phyloP scores from a whole-genome alignment of 2,888 invertebrate genomes.

The Plusia festucae region DNA sequence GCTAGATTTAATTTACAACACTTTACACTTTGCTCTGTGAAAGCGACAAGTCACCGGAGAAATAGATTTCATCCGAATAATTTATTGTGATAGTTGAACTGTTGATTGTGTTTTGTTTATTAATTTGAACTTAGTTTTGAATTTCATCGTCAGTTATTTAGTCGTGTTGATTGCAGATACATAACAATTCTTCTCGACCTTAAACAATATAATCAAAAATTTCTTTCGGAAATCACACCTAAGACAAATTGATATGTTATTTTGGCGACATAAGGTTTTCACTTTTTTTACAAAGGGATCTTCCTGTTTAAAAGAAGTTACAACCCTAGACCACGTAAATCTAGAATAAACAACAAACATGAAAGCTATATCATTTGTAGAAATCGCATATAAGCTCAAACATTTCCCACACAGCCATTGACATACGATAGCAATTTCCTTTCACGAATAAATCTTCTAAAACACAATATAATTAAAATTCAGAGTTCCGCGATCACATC shows the following conservation, averaged over 20 bases:
- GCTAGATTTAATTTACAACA: slow-evolving; percentile 4
- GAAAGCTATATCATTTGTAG: too few species aligned
- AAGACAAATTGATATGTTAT: too few species aligned
- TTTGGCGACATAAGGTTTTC: too few species aligned
- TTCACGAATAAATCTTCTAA: not conserved
- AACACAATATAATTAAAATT: slow-evolving; percentile 8
- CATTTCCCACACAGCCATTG: not conserved
- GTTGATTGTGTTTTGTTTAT: slow-evolving; percentile 20
- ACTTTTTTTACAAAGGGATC: too few species aligned
- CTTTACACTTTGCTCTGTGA: slow-evolving; percentile 48
- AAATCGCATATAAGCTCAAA: too few species aligned
- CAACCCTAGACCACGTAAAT: too few species aligned
- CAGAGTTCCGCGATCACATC: slow-evolving; percentile 1
- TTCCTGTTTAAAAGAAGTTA: too few species aligned
- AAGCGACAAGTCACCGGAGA: slow-evolving; percentile 43
- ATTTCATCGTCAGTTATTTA: not conserved
- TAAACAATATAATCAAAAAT: too few species aligned
- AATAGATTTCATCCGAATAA: slow-evolving; percentile 56
- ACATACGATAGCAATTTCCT: not conserved
- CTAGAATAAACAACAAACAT: too few species aligned
- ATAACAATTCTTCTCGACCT: too few species aligned
- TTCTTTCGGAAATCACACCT: too few species aligned
- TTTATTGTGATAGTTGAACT: slow-evolving; percentile 39
- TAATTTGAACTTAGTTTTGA: slow-evolving; percentile 17
- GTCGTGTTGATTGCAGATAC: not conserved